Base-by-base conservation (phyloP, 2,888 invertebrate species). In the Tetramorium bicarinatum region DNA sequence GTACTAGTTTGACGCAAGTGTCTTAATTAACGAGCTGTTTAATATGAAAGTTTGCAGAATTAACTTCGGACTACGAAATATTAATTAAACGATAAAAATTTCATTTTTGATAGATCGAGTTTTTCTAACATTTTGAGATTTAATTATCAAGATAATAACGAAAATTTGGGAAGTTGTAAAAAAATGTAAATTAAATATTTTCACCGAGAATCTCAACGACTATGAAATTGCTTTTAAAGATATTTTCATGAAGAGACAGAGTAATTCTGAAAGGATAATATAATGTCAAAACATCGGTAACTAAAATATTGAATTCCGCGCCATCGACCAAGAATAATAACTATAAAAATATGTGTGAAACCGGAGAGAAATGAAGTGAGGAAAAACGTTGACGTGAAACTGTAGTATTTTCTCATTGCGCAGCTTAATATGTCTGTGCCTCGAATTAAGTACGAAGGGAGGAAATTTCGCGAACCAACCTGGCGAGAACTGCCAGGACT, bases 401-500 rank as follows among this genome's bases (percentile, higher is more conserved):
- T 34, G 47, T 47, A 59, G 59, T 71, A 71, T 47, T 80, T 80
- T 59, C 72, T 80, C 72, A 71, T 80, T 54, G 38, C 47, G 29
- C 54, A 54, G 38, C n/a, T 59, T 69, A 71, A 77, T 77, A 77
- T 67, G 77, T 67, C 67, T 59, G 34, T 21, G 47, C 34, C 47
- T 59, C 59, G 62, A 72, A 80, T 80, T 71, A 80, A 80, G 47
- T 69, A 66, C 49, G 72, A 71, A 56, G 56, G 72, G 59, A 56
- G 56, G 56, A 71, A 80, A 59, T 80, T 71, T 71, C 59, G 44
- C 72, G 75, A 62, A 38, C 62, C 75, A 47, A 47, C 15, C 38
- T 44, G 52, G 76, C 64, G 47, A 67, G 54, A 77, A 25, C 77
- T 77, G 77, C 77, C 67, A 54, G 72, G n/a, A 47, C 72, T 82